Conservation (phyloP, 2,888 invertebrate genomes). For the Watsonalla cultraria region DNA sequence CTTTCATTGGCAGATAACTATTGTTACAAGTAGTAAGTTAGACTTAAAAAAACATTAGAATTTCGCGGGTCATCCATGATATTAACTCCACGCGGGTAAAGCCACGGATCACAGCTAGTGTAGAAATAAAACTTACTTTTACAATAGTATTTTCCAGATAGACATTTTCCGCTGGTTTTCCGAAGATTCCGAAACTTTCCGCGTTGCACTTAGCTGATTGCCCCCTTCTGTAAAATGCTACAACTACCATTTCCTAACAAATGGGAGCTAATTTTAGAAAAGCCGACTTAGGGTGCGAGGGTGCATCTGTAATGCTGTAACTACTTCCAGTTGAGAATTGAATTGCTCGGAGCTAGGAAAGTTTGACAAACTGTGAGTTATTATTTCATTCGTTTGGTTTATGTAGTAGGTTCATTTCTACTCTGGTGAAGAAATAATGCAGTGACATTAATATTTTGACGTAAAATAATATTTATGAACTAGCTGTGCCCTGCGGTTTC, state of each 20-base stretch:
- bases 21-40: too few relatives aligned
- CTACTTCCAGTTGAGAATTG: constrained; percentile 18
- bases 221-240: constrained; percentile 42
- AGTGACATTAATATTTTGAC: too few relatives aligned
- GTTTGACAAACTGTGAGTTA: constrained; percentile 1
- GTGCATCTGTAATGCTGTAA: constrained; percentile 54
- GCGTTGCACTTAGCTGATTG: constrained; percentile 54
- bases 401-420: too few relatives aligned
- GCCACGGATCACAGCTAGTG: too few relatives aligned
- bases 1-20: too few relatives aligned
- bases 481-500: too few relatives aligned
- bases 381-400: neutral
- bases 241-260: constrained; percentile 35
- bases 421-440: too few relatives aligned
- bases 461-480: too few relatives aligned
- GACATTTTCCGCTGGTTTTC: constrained; percentile 5
- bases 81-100: too few relatives aligned
- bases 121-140: too few relatives aligned
- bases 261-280: constrained; percentile 51
- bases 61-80: too few relatives aligned
- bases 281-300: constrained; percentile 40
- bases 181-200: neutral
- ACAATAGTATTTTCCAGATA: neutral
- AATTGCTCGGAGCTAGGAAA: constrained; percentile 17
- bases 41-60: too few relatives aligned